Percentiles rank a stretch among this genome's conserved stretches.
These are phyloP conservation scores for Halocaridina rubra DNA, from an alignment of 2,888 invertebrate genomes.

Conservation along the genomic window DNA sequence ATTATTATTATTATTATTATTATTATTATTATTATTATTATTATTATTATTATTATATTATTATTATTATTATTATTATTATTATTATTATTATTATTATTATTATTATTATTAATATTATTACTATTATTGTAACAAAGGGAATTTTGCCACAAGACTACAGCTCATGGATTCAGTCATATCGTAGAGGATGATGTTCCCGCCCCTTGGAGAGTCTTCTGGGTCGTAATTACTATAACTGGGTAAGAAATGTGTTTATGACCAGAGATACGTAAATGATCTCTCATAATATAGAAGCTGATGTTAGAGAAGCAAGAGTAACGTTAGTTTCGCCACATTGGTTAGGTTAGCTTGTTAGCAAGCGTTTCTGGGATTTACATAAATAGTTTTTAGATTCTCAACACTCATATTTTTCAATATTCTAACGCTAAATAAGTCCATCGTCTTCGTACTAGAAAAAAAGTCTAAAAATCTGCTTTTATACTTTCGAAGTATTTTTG, in stretches of 20 bases:
- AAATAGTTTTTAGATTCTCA: not conserved
- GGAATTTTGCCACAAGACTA: constrained; percentile 24
- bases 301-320: not conserved
- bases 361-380: not conserved
- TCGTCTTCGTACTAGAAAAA: too few relatives aligned
- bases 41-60: too few relatives aligned
- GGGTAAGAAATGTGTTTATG: too few relatives aligned
- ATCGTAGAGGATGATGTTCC: not conserved
- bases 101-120: too few relatives aligned
- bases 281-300: not conserved
- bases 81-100: too few relatives aligned
- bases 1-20: too few relatives aligned
- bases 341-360: not conserved
- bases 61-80: too few relatives aligned
- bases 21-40: too few relatives aligned
- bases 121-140: too few relatives aligned
- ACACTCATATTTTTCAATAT: not conserved
- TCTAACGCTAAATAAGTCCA: too few relatives aligned
- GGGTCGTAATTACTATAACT: not conserved
- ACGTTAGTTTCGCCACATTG: not conserved
- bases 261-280: not conserved
- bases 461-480: too few relatives aligned
- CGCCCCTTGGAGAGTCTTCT: not conserved
- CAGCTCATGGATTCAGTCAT: constrained; percentile 38
- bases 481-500: too few relatives aligned